A percentile compares a stretch with the other conserved stretches of the same genome.
Evolutionary conservation across 2,888 invertebrate species (phyloP).

Genomic region (Drosophila kambysellisi): DNA sequence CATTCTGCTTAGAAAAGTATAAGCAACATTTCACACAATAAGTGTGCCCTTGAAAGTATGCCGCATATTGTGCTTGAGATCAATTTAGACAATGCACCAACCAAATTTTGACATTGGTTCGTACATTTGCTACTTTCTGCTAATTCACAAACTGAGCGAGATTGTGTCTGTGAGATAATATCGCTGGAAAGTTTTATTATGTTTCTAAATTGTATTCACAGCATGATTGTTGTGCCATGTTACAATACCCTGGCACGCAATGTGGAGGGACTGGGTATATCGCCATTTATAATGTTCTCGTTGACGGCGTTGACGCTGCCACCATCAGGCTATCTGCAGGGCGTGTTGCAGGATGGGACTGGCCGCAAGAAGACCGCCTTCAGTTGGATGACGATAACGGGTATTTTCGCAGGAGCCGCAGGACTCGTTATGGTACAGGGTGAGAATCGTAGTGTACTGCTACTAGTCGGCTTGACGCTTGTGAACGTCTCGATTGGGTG

Average conservation of each 20-base stretch:
- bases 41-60: background rate
- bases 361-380: conserved; percentile 86
- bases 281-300: conserved; percentile 86
- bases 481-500: conserved; percentile 87
- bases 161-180: background rate
- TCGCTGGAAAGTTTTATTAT: background rate
- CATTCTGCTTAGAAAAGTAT: background rate
- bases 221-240: conserved; percentile 87
- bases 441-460: conserved; percentile 68
- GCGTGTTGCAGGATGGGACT: conserved; percentile 78
- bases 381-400: conserved; percentile 86
- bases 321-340: conserved; percentile 85
- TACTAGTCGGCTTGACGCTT: conserved; percentile 85
- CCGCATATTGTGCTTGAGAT: no score
- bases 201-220: conserved; percentile 54
- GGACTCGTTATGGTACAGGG: conserved; percentile 85
- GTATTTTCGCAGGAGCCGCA: conserved; percentile 85
- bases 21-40: background rate
- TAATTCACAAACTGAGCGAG: background rate
- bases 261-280: conserved; percentile 86
- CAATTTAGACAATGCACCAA: background rate
- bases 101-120: background rate
- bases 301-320: conserved; percentile 86
- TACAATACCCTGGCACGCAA: conserved; percentile 87
- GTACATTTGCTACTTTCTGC: background rate